Percentiles rank a stretch among this genome's conserved stretches.
Evolutionary conservation across 2,113 vertebrate species (phyloP).

Genomic region (Cathartes aura): DNA sequence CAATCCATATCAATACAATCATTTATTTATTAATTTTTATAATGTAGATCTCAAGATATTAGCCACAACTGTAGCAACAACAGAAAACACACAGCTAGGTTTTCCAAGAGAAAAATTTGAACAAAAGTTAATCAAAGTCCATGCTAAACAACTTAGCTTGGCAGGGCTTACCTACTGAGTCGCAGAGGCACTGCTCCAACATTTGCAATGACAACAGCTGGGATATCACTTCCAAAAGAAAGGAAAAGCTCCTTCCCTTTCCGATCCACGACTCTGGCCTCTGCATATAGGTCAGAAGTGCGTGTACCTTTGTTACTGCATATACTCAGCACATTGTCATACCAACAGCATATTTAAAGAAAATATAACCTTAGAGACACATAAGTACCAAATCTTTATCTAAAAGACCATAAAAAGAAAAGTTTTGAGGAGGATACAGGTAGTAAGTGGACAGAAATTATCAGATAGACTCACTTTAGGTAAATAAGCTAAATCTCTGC

Average conservation of each 20-base stretch:
- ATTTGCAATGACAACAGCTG: neutral
- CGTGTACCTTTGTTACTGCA: neutral
- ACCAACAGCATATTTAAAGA: neutral
- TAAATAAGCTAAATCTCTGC: neutral
- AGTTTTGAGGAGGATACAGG: neutral
- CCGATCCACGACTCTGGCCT: neutral
- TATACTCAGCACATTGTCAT: neutral
- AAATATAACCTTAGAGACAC: neutral
- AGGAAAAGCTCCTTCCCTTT: neutral
- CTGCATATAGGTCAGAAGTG: neutral
- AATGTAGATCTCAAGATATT: neutral
- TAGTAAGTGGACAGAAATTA: neutral
- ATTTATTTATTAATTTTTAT: neutral
- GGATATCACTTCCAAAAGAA: neutral
- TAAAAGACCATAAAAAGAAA: neutral
- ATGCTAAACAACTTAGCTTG: neutral
- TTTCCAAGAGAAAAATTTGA: constrained; percentile 23
- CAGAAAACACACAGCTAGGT: neutral
- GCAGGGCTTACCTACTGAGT: neutral
- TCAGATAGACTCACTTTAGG: neutral
- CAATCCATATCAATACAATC: neutral
- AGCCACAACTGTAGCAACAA: neutral
- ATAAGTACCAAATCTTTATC: neutral
- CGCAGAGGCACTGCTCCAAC: neutral
- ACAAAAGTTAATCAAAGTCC: neutral